These are phyloP conservation scores for Arbacia lixula DNA, from an alignment of 53 echinoderm and acorn worm genomes.

Conservation along the genomic window DNA sequence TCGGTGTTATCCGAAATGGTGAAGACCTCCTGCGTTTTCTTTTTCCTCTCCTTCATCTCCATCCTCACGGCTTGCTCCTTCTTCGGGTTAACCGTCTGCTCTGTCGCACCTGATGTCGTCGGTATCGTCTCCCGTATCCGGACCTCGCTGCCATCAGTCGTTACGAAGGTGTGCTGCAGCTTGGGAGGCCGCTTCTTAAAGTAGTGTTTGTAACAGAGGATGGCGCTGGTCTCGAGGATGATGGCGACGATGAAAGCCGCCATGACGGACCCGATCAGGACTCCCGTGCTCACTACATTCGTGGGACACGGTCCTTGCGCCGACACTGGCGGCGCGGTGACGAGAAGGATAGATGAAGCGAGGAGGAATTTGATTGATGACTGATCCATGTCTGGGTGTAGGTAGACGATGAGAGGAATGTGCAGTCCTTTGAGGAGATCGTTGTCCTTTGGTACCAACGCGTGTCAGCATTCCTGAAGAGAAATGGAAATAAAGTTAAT, in stretches of 20 bases:
- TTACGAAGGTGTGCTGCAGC: conserved; percentile 61
- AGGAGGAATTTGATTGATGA: conserved; percentile 29
- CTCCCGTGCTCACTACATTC: conserved; percentile 66
- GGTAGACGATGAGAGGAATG: no score
- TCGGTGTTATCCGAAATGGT: conserved; percentile 68
- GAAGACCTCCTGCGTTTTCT: conserved; percentile 59
- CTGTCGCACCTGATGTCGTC: not conserved
- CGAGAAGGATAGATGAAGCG: conserved; percentile 46
- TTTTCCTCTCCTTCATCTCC: conserved; percentile 38
- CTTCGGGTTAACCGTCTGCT: not conserved
- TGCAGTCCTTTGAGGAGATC: no score
- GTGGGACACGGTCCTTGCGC: conserved; percentile 63
- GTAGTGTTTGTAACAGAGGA: conserved; percentile 78
- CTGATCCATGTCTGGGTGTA: conserved; percentile 13
- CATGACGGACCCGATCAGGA: conserved; percentile 71
- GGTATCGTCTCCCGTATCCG: conserved; percentile 53
- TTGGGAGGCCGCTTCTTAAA: conserved; percentile 66
- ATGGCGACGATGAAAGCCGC: conserved; percentile 77
- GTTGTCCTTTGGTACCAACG: no score
- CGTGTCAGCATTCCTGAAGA: no score
- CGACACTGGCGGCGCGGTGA: conserved; percentile 61
- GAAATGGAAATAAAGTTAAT: no score
- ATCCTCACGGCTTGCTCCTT: not conserved
- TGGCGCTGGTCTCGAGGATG: conserved; percentile 73
- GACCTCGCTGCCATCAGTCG: conserved; percentile 57